Conservation (phyloP, 2,888 invertebrate species). For the Hydroisotoma schaefferi region DNA sequence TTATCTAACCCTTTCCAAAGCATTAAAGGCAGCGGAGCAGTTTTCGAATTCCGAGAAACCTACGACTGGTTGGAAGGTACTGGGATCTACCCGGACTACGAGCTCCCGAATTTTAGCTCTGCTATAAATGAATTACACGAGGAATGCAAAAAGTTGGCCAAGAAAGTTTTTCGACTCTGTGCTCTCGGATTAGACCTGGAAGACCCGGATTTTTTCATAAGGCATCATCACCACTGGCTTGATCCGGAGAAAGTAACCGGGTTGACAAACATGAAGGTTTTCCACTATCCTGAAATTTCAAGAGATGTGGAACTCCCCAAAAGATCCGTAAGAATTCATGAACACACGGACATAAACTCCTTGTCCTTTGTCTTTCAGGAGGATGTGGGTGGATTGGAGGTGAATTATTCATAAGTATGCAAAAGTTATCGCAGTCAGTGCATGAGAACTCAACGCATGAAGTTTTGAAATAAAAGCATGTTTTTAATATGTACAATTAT, state of each 20-base stretch:
- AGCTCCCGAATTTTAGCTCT: conserved; percentile 16
- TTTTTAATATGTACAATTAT: background rate
- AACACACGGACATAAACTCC: conserved; percentile 30
- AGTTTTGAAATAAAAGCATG: no score
- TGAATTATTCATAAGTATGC: background rate
- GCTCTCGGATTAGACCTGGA: conserved; percentile 24
- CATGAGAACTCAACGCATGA: no score
- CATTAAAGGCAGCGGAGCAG: conserved; percentile 7
- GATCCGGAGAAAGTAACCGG: conserved; percentile 4
- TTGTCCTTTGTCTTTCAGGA: conserved; percentile 27
- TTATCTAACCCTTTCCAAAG: background rate
- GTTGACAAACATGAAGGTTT: conserved; percentile 8
- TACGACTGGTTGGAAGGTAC: conserved; percentile 15
- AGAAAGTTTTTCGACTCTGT: conserved; percentile 21
- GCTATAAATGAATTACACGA: conserved; percentile 7
- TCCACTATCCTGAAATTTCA: conserved; percentile 23
- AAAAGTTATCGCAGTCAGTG: no score
- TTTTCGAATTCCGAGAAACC: conserved; percentile 14
- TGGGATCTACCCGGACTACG: conserved; percentile 12
- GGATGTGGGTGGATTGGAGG: conserved; percentile 21
- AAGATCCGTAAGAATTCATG: conserved; percentile 20
- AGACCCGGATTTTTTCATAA: conserved; percentile 23
- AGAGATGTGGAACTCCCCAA: background rate
- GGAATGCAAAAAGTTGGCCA: conserved; percentile 17
- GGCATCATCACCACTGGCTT: conserved; percentile 11